Evolutionary conservation across 30 jellyfish, hydroid and myxozoan species (phyloP), one percentile per base, ranked within the genome.

Genomic region (Hydractinia echinata): DNA sequence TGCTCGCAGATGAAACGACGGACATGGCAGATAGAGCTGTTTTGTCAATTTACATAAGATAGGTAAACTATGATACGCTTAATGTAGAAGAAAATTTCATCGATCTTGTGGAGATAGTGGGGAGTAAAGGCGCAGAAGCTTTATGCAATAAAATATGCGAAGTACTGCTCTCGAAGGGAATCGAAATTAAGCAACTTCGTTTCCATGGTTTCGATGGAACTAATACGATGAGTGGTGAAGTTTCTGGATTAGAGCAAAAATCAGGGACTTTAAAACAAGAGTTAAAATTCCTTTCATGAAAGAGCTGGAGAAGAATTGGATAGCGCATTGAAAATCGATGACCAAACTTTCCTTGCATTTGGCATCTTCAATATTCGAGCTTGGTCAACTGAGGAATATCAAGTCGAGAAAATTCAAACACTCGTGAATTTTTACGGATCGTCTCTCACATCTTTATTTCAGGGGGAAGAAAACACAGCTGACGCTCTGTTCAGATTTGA

Each of bases 1-100:
- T 73, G 30, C 83, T 73, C 1, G 21, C 83, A 13, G 83, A 73
- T 51, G 83, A 73, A 77, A 73, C 85, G 2, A 73, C 21, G 74
- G 84, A 1, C 21, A 58, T 58, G 69, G 1, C 69, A 11, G 69
- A 58, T 58, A 58, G 3, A 58, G 69, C 69, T 58, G 69, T 73
- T 14, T 11, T 73, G 21, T 73, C 83, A 0, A 52, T 73, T 18
- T 73, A 16, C 51, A 4, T 73, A 13, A 21, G 83, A 73, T 73
- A 73, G 1, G 79, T 68, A 15, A 1, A 68, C 79, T 68, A 15
- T 30, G 79, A 68, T 68, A 68, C 70, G 21, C 1, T 0, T 1
- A 16, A 58, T 13, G 69, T 58, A 58, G 19, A 68, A 11, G 79
- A 68, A 68, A 1, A 68, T 11, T 68, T 11, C 79, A 11, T 68